These are phyloP conservation scores for Dolichoris vasculosae DNA, from an alignment of 1,140 invertebrate genomes.

Conservation along the genomic window DNA sequence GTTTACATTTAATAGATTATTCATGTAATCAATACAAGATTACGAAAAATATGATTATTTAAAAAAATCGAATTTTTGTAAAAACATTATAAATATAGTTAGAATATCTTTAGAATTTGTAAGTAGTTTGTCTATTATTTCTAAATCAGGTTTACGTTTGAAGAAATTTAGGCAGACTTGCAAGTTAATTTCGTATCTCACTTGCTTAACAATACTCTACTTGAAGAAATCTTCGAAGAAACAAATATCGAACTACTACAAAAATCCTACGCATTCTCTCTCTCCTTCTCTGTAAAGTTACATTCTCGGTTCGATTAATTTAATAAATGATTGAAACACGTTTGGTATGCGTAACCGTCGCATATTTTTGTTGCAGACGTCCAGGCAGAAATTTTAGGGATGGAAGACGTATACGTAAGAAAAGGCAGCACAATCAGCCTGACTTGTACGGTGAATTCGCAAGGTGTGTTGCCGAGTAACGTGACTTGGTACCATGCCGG, in stretches of 20 bases:
- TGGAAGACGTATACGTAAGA: conserved; percentile 88
- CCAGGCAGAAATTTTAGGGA: conserved; percentile 87
- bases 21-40: too few relatives aligned
- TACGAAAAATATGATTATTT: too few relatives aligned
- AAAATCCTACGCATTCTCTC: not conserved
- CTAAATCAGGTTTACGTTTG: too few relatives aligned
- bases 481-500: conserved; percentile 86
- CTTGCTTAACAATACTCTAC: not conserved
- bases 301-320: not conserved
- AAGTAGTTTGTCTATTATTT: not conserved
- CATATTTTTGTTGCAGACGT: conserved; percentile 78
- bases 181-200: not conserved
- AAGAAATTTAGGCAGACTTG: not conserved
- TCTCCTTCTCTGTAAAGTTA: not conserved
- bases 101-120: too few relatives aligned
- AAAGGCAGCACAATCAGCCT: conserved; percentile 91
- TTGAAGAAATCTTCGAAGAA: not conserved
- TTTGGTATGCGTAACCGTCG: not conserved
- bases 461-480: conserved; percentile 85
- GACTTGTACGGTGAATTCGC: conserved; percentile 89
- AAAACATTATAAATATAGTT: too few relatives aligned
- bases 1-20: too few relatives aligned
- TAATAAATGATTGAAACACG: not conserved
- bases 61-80: too few relatives aligned
- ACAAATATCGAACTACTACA: not conserved